Base-by-base conservation (phyloP, 2,888 invertebrate species). In the Epicampocera succincta region DNA sequence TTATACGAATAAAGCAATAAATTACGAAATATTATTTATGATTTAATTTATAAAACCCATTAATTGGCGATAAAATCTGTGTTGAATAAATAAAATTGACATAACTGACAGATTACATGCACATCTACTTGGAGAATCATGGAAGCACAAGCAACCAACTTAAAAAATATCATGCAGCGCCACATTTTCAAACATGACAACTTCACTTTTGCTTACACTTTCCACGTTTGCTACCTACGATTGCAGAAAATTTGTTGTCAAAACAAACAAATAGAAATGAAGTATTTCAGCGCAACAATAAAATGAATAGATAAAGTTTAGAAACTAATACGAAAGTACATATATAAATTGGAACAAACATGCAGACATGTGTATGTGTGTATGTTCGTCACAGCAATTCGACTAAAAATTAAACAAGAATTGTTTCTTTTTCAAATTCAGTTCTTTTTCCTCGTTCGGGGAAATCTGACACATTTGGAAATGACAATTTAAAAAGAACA, bases 31-130 rank as follows among this genome's bases (percentile, higher is more conserved):
- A 17, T 50, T 17, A 46, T 68, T 66, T 66, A 66, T 77, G 60
- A 54, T 54, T 54, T 66, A 68, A 73, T 61, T 54, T 73, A 46
- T 73, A 66, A 80, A 66, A 66, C 58, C 60, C 44, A 58, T 65
- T 81, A 69, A 74, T 69, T 73, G 52, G 61, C 19, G 73, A 77
- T 77, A 66, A 81, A 77, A 74, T 77, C 77, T 73, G 69, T 38
- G 60, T 61, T 65, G 50, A 69, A 38, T 61, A 68, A 68, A 61
- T 73, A 15, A 29, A 61, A 63, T 73, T 69, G 50, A 44, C 56
- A 68, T 68, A 72, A 63, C 61, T 42, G 76, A 17, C 38, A 73
- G 68, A 73, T 73, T 69, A 81, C 68, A 68, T 72, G 66, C 56
- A 69, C 61, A 25, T 66, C 29, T 46, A 61, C 52, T 73, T 17